Conservation (phyloP, 2,888 invertebrate species). For the Luffia ferchaultella region DNA sequence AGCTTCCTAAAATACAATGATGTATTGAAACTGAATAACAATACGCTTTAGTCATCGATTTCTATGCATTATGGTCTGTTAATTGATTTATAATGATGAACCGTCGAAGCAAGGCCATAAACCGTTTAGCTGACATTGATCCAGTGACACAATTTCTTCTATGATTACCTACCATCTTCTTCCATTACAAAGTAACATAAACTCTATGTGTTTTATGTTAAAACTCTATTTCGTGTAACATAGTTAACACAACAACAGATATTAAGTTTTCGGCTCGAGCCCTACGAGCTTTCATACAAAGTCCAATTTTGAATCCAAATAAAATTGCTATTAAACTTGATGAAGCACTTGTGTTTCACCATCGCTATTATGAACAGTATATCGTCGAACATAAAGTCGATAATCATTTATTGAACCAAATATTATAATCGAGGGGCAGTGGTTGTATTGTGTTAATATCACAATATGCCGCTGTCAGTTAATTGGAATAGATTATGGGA, state of each 20-base stretch:
- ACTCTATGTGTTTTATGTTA: neutral
- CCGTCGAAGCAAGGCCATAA: neutral
- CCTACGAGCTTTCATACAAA: neutral
- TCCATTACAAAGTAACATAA: neutral
- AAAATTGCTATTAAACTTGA: too few relatives aligned
- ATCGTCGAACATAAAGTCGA: neutral
- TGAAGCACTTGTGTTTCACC: too few relatives aligned
- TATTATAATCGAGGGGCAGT: conserved; percentile 23
- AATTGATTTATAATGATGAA: conserved; percentile 6
- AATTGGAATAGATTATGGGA: conserved; percentile 68
- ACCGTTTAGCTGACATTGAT: conserved; percentile 1
- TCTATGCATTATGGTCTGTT: neutral
- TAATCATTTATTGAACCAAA: neutral
- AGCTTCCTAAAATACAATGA: too few relatives aligned
- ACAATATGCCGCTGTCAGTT: conserved; percentile 66
- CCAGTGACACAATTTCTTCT: neutral
- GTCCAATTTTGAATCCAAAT: neutral
- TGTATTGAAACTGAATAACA: neutral
- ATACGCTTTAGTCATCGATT: neutral
- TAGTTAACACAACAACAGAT: neutral
- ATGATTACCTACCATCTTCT: neutral
- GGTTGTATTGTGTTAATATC: conserved; percentile 58
- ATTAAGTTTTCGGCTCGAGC: neutral
- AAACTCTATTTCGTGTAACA: neutral
- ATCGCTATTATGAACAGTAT: too few relatives aligned